Evolutionary conservation across 2,797 vertebrate species (phyloP), one percentile per base, ranked within the genome.

Genomic region (Threskiornis aethiopicus): DNA sequence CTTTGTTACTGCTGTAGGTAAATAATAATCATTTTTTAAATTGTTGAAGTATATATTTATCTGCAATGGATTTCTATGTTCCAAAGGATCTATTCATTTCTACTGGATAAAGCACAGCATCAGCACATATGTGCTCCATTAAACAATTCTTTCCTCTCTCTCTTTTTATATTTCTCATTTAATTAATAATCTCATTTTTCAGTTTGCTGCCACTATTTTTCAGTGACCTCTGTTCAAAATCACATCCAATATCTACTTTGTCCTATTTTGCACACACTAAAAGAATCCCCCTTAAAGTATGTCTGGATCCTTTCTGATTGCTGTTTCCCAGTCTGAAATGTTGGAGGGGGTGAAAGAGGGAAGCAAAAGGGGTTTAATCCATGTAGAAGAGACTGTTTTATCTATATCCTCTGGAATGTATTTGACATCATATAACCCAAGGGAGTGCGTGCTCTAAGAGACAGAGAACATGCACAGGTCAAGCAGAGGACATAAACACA

Each of bases 101-200:
- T 78, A 15, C 26, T 47, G 67, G 35, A 44, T 81, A 87, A 92
- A 72, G 16, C 28, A 86, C 8, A 75, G 28, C 69, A 85, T 67
- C 67, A 91, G 14, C 78, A 73, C 19, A 19, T 79, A 51, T 9
- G 7, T 73, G 18, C 10, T 86, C 3, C 69, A 39, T 65, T 59
- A 81, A 90, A 70, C 18, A 80, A 35, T 12, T 59, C 6, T 81
- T 83, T 71, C 16, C 42, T n/a, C 26, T 59, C 58, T 66, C 35
- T 70, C 15, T 17, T 78, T 58, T 91, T 33, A 33, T 25, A 42
- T 81, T 75, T 89, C 46, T 96, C 11, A 9, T 66, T 93, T 80
- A 61, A 90, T 71, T 91, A 91, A 61, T 72, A 89, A 71, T 77
- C 18, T 83, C 12, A 93, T 89, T 89, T 87, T 69, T 95, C 72